A percentile compares a stretch with the other conserved stretches of the same genome.
Evolutionary conservation across 2,113 vertebrate species (phyloP).

Genomic region (Urocynchramus pylzowi): DNA sequence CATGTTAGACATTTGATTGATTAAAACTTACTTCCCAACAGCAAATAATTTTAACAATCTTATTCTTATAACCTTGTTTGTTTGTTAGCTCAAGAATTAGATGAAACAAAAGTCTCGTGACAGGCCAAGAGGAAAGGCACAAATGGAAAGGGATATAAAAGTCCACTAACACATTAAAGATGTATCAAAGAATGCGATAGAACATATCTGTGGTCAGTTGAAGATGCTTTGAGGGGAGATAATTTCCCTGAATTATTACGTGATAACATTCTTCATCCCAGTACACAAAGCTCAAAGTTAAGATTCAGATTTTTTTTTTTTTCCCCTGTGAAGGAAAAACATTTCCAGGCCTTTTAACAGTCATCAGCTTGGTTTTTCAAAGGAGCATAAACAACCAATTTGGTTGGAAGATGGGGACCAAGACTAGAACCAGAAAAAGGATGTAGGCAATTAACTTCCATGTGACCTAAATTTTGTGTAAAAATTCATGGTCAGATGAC

Average conservation of each 20-base stretch:
- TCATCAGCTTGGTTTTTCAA: not conserved
- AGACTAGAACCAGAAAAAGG: not conserved
- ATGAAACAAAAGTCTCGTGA: not conserved
- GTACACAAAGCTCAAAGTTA: not conserved
- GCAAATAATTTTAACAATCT: not conserved
- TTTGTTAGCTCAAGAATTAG: not conserved
- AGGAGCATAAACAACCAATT: not conserved
- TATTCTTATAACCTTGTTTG: not conserved
- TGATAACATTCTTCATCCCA: slow-evolving; percentile 24
- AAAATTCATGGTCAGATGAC: not conserved
- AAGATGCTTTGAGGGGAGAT: slow-evolving; percentile 35
- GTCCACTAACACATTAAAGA: slow-evolving; percentile 43
- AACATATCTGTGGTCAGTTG: slow-evolving; percentile 39
- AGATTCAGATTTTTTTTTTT: not conserved
- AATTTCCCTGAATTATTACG: slow-evolving; percentile 52
- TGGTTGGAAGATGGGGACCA: not conserved
- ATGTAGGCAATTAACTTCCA: not conserved
- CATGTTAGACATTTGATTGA: not conserved
- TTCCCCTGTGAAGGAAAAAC: not conserved
- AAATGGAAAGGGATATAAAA: slow-evolving; percentile 27
- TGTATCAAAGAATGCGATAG: not conserved
- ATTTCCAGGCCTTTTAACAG: not conserved
- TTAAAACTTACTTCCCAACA: not conserved
- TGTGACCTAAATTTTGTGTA: not conserved
- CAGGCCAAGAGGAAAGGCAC: not conserved